Base-by-base conservation (phyloP, 2,113 vertebrate genomes). In the Chloropsis cyanopogon region DNA sequence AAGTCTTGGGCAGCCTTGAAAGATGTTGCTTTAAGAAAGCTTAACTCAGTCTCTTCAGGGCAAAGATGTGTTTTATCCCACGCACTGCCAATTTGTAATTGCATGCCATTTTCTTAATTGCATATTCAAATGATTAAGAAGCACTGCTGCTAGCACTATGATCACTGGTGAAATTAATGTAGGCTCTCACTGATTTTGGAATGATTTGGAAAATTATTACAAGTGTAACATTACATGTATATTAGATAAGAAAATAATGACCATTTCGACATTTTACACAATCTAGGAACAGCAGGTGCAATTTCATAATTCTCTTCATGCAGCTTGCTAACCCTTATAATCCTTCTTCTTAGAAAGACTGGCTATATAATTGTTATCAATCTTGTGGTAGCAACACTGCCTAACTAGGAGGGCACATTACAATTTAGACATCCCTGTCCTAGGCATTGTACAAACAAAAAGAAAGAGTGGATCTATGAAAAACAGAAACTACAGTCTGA, bases 221-320 rank as follows among this genome's bases (percentile, higher is more conserved):
- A 10, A 11, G 6, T 57, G 14, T 82, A 76, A 61, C 12, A 44
- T 69, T 68, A 31, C 11, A 33, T 23, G 20, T 53, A 39, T 69
- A 65, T 90, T 80, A 86, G 90, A 77, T 90, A 80, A 77, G 46
- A 95, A 93, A 92, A 86, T 66, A 92, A 70, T 42, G 54, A 35
- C 6, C 25, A 39, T 66, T 88, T 77, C 49, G 59, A 39, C 18
- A 72, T 76, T 87, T 82, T n/a, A 44, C 15, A 49, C 54, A 39
- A 33, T 42, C 24, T 21, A 82, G 46, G n/a, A 90, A 53, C 3
- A 26, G 42, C 59, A 88, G 41, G n/a, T 9, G 3, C 22, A 52
- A 78, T 68, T 81, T 70, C 56, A 77, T 88, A 81, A 44, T 50
- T 85, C 26, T 80, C 29, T 50, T 82, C 52, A 63, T 31, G 26